A percentile compares a stretch with the other conserved stretches of the same genome.
Evolutionary conservation across 2,797 vertebrate genomes (phyloP).

Genomic region (Gobio occitaniae): DNA sequence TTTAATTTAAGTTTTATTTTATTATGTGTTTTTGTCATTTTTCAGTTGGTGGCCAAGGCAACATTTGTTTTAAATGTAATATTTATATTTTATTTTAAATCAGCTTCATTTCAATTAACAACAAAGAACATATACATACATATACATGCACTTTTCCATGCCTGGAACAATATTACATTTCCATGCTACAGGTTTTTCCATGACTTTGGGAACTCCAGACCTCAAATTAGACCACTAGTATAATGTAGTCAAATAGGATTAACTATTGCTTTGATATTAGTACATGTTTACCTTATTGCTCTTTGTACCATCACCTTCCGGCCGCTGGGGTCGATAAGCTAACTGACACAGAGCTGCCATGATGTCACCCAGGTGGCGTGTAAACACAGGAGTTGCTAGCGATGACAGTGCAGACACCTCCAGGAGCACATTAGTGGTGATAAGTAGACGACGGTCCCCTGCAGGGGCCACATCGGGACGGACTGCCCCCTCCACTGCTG

Average conservation of each 20-base stretch:
- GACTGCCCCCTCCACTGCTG: slow-evolving; percentile 74
- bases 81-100: neutral
- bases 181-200: neutral
- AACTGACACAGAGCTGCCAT: slow-evolving; percentile 89
- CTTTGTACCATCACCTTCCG: slow-evolving; percentile 55
- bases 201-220: neutral
- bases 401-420: slow-evolving; percentile 75
- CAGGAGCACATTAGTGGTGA: slow-evolving; percentile 74
- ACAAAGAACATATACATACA: neutral
- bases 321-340: slow-evolving; percentile 79
- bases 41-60: neutral
- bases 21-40: neutral
- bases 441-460: slow-evolving; percentile 71
- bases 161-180: neutral
- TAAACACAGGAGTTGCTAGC: slow-evolving; percentile 82
- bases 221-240: neutral
- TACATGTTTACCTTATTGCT: slow-evolving; percentile 65
- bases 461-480: slow-evolving; percentile 33
- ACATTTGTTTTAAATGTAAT: neutral
- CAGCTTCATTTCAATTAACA: neutral
- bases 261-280: neutral
- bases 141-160: no score
- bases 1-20: neutral
- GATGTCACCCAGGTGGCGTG: slow-evolving; percentile 87
- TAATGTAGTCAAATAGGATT: neutral